Conservation (phyloP, 2,113 vertebrate genomes). For the Etheostoma spectabile region DNA sequence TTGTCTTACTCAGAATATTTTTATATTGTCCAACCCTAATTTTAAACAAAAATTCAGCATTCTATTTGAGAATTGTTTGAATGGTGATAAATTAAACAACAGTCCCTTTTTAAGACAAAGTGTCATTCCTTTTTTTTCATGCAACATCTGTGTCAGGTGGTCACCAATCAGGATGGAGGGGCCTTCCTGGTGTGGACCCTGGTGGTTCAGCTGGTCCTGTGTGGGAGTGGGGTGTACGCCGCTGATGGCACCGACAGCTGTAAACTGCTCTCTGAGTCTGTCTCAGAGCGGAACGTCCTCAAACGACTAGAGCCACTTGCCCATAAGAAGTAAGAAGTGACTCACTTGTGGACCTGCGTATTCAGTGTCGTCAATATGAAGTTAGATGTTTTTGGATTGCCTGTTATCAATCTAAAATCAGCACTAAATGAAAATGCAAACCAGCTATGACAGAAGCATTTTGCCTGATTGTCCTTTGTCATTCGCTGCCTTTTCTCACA, state of each 20-base stretch:
- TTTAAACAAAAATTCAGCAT: not conserved
- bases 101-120: not conserved
- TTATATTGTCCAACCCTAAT: not conserved
- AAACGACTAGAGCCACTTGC: slow-evolving; percentile 73
- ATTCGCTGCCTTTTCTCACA: not conserved
- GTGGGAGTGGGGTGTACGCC: slow-evolving; percentile 43
- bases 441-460: not conserved
- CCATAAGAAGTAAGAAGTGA: slow-evolving; percentile 72
- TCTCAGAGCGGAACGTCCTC: slow-evolving; percentile 57
- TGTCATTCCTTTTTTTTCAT: not conserved
- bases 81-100: not conserved
- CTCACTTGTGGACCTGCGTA: not conserved
- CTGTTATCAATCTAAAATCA: not conserved
- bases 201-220: slow-evolving; percentile 66
- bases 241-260: slow-evolving; percentile 64
- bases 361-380: not conserved
- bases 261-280: slow-evolving; percentile 42
- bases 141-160: slow-evolving; percentile 43
- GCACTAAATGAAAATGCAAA: not conserved
- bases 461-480: not conserved
- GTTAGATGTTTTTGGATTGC: not conserved
- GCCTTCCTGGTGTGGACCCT: slow-evolving; percentile 61
- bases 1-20: not conserved
- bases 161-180: slow-evolving; percentile 20
- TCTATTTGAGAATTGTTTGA: not conserved